phyloP scores from a whole-genome alignment of 1,140 invertebrate species.

The Lutraria rhynchaena region DNA sequence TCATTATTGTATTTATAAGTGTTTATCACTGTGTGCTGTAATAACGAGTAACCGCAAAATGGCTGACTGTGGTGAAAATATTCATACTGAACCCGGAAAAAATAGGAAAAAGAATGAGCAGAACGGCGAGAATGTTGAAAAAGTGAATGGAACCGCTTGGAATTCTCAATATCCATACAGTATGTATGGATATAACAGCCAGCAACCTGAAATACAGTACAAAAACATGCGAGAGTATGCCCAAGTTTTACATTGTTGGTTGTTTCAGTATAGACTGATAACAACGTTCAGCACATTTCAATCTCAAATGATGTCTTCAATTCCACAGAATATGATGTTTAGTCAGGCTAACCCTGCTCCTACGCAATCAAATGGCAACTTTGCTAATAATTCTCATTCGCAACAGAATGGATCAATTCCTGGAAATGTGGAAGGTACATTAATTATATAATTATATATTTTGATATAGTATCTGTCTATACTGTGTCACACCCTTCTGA shows the following conservation, averaged over 20 bases:
- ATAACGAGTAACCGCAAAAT: no score
- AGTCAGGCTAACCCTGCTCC: background rate
- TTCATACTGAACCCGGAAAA: no score
- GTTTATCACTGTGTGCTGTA: no score
- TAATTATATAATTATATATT: no score
- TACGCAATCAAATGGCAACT: background rate
- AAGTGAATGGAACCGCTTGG: background rate
- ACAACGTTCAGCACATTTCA: slow-evolving; percentile 62
- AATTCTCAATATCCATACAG: slow-evolving; percentile 4
- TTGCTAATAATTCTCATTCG: background rate
- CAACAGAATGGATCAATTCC: background rate
- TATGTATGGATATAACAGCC: background rate
- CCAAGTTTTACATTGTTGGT: slow-evolving; percentile 68
- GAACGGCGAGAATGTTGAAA: background rate
- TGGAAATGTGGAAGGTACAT: background rate
- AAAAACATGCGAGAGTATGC: slow-evolving; percentile 73
- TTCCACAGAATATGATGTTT: slow-evolving; percentile 26
- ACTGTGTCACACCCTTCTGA: no score
- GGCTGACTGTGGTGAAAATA: no score
- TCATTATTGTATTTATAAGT: no score
- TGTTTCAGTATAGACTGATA: slow-evolving; percentile 71
- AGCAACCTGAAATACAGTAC: slow-evolving; percentile 17
- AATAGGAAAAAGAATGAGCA: background rate
- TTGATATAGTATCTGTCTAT: background rate
- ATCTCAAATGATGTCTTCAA: slow-evolving; percentile 50